These are phyloP conservation scores for Agriotes lineatus DNA, from an alignment of 2,888 invertebrate genomes.

Conservation along the genomic window DNA sequence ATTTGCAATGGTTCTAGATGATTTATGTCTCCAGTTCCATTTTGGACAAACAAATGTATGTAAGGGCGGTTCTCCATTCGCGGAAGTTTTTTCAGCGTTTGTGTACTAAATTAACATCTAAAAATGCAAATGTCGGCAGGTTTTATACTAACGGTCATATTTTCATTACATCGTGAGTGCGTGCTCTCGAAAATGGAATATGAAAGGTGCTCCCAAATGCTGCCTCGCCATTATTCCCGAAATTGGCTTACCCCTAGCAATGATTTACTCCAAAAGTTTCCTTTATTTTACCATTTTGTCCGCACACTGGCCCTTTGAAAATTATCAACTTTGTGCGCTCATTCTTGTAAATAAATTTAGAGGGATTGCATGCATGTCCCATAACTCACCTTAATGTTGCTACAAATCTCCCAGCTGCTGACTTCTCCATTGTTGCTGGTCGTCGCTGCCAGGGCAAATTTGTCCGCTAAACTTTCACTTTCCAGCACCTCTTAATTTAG, in stretches of 20 bases:
- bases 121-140: no score
- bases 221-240: not conserved
- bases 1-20: no score
- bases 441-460: not conserved
- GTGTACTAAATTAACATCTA: no score
- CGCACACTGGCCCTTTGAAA: not conserved
- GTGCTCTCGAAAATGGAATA: no score
- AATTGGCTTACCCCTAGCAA: not conserved
- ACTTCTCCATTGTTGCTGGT: conserved; percentile 2
- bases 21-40: not conserved
- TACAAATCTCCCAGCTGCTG: not conserved
- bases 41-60: not conserved
- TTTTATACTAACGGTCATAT: no score
- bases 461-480: not conserved
- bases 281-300: not conserved
- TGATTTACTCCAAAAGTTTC: not conserved
- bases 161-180: no score
- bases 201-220: no score
- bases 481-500: conserved; percentile 1
- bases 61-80: no score
- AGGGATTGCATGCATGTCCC: conserved; percentile 5
- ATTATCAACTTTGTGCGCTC: conserved; percentile 8
- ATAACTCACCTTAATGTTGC: conserved; percentile 9
- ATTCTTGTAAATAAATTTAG: not conserved
- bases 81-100: no score